These are phyloP conservation scores for Catharus minimus DNA, from an alignment of 2,113 vertebrate species.

Conservation along the genomic window DNA sequence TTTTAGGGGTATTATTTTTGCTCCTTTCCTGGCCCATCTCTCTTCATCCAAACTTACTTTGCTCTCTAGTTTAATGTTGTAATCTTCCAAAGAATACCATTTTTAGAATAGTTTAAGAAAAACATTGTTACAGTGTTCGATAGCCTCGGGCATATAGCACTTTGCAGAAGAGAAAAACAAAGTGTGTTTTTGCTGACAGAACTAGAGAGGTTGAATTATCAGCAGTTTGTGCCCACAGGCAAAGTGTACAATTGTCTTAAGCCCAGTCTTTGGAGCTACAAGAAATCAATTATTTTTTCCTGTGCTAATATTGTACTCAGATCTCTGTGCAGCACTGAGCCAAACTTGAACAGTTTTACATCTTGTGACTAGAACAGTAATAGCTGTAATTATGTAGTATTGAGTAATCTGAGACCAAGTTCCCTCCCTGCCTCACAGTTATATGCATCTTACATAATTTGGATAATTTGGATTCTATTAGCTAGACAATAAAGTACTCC, in stretches of 20 bases:
- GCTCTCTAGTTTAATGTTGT: neutral
- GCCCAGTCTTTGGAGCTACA: neutral
- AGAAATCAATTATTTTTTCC: constrained; percentile 4
- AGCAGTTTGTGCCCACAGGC: neutral
- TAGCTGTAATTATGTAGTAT: neutral
- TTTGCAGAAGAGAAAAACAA: neutral
- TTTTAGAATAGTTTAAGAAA: neutral
- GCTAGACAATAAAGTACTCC: neutral
- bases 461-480: neutral
- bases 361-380: neutral
- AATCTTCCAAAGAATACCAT: neutral
- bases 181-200: neutral
- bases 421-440: neutral
- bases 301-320: neutral
- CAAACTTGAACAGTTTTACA: neutral
- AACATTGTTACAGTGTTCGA: neutral
- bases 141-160: neutral
- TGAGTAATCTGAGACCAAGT: neutral
- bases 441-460: neutral
- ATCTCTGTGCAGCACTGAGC: neutral
- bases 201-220: neutral
- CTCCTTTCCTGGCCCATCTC: neutral
- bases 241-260: neutral
- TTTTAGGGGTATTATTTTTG: neutral
- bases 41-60: neutral